Percentiles rank a stretch among this genome's conserved stretches.
phyloP scores from a whole-genome alignment of 92 coral and sea anemone genomes.

The Virgularia gustaviana region DNA sequence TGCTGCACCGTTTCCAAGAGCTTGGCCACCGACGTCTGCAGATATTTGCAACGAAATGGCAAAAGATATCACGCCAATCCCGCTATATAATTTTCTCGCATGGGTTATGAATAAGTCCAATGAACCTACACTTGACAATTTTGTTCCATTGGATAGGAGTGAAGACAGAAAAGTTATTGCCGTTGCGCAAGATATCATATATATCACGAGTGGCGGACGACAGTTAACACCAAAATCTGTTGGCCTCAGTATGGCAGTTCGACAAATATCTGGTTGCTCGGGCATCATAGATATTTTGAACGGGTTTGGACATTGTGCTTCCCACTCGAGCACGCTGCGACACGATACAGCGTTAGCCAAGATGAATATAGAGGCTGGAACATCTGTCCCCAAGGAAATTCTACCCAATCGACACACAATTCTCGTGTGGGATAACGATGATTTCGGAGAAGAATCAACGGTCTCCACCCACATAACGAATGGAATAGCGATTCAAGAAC shows the following conservation, averaged over 20 bases:
- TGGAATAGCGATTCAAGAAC: conserved; percentile 20
- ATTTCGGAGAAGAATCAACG: conserved; percentile 24
- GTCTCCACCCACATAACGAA: conserved; percentile 15
- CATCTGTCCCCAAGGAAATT: conserved; percentile 23
- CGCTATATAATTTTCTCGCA: conserved; percentile 18
- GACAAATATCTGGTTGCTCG: conserved; percentile 27
- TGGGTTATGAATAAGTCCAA: conserved; percentile 25
- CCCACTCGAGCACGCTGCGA: conserved; percentile 17
- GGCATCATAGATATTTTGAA: conserved; percentile 18
- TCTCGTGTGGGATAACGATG: conserved; percentile 23
- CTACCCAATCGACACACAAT: conserved; percentile 18
- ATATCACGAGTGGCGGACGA: conserved; percentile 6
- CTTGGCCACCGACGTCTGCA: conserved; percentile 16
- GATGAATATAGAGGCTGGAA: conserved; percentile 11
- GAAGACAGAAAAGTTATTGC: neutral
- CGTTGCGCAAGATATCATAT: conserved; percentile 10
- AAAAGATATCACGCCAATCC: conserved; percentile 16
- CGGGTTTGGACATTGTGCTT: conserved; percentile 27
- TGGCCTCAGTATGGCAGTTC: conserved; percentile 22
- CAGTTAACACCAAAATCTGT: conserved; percentile 16
- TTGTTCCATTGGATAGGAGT: neutral
- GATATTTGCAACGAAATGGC: conserved; percentile 8
- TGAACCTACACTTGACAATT: neutral
- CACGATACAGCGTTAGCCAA: conserved; percentile 21
- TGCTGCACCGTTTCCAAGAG: conserved; percentile 16